These are phyloP conservation scores for Lithophane ornitopus DNA, from an alignment of 2,888 invertebrate species.

Conservation along the genomic window DNA sequence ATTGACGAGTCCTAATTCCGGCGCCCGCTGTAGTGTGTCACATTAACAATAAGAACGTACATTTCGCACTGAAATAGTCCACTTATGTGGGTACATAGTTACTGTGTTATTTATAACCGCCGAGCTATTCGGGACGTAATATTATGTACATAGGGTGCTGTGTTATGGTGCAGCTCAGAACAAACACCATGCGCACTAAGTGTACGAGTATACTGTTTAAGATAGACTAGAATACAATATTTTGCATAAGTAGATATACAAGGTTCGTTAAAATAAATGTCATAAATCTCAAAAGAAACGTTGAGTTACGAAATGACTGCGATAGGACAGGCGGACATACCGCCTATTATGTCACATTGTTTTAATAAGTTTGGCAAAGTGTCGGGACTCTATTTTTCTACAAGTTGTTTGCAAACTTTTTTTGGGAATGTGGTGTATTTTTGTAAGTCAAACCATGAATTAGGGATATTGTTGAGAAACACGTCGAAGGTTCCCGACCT, in stretches of 20 bases:
- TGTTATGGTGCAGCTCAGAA: neutral
- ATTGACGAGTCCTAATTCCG: neutral
- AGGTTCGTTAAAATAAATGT: neutral
- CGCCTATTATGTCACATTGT: neutral
- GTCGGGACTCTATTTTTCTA: neutral
- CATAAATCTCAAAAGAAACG: neutral
- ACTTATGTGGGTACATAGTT: constrained; percentile 26
- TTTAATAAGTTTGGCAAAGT: neutral
- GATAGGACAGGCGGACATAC: neutral
- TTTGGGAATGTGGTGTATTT: neutral
- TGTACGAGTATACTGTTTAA: neutral
- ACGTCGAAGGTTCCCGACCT: neutral
- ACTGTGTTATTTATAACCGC: constrained; percentile 16
- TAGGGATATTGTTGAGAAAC: neutral
- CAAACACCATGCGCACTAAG: too few species aligned
- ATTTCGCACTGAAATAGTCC: constrained; percentile 28
- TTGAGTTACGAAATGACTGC: neutral
- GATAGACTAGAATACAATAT: neutral
- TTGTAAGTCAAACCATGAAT: neutral
- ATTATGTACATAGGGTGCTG: too few species aligned
- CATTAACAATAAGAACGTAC: neutral
- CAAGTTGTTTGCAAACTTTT: neutral
- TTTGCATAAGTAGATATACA: neutral
- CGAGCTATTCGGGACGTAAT: neutral
- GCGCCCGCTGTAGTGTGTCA: neutral